Base-by-base conservation (phyloP, 2,797 vertebrate genomes). In the Sebastes kiyomatsui region DNA sequence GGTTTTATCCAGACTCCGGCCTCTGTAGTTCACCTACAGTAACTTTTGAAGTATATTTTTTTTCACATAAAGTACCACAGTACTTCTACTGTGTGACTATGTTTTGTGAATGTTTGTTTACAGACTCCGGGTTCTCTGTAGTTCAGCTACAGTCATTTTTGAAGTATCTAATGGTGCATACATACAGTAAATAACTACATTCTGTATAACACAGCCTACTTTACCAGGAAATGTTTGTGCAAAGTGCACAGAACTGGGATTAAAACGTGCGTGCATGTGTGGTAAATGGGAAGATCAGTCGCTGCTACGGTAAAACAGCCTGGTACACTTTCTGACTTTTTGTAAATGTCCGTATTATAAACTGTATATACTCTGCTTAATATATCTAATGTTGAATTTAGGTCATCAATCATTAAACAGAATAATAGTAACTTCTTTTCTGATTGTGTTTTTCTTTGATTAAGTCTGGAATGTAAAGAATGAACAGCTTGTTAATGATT, bases 91-190 rank as follows among this genome's bases (percentile, higher is more conserved):
- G 80, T 73, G 80, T 74, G 76, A 64, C 49, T 28, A n/a, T 20
- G 42, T 35, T 46, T 25, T 64, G 77, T 87, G 67, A 77, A 70
- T 56, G 54, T 14, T 86, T 90, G 85, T 93, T 93, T 89, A 88
- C 79, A 84, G 94, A 94, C 94, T 95, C 94, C 90, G 91, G 91
- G 91, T 88, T 93, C 82, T 80, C 90, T 95, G 94, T 91, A 93
- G 93, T 78, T 79, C 70, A 85, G 69, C 94, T 94, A 81, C 94
- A 93, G 89, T 76, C 33, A 20, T 78, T 87, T 28, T 87, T 90
- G 92, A 95, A 94, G 93, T 80, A 86, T 89, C 67, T 77, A 13
- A 82, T 77, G 86, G 87, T 92, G 87, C 87, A 35, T 49, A 70
- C 7, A 11, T 28, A 62, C 72, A 77, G 78, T 22, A 60, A 28